Percentiles rank a stretch among this genome's conserved stretches.
Evolutionary conservation across 2,888 invertebrate genomes (phyloP).

Genomic region (Oscheius myriophilus): DNA sequence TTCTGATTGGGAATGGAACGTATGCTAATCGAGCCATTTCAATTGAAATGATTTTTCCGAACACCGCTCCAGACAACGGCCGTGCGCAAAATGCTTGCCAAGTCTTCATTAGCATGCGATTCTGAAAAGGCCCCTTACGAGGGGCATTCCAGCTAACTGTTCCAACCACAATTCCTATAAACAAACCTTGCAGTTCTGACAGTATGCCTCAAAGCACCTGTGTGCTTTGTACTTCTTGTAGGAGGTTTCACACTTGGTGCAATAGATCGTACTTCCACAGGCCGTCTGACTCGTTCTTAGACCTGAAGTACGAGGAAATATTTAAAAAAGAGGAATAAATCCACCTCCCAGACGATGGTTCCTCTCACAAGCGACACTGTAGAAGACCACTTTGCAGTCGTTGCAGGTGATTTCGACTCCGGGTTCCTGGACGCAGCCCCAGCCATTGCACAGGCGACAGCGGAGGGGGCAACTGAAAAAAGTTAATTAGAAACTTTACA

Average conservation of each 20-base stretch:
- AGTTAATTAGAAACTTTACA: not conserved
- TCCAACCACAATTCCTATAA: too few species aligned
- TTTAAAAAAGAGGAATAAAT: not conserved
- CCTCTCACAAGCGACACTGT: constrained; percentile 16
- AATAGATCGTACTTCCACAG: constrained; percentile 22
- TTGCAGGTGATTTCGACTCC: constrained; percentile 20
- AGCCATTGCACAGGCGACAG: constrained; percentile 25
- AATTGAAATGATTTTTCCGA: too few species aligned
- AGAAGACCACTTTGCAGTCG: constrained; percentile 21
- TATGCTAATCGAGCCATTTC: too few species aligned
- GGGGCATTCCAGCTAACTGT: too few species aligned
- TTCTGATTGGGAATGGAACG: too few species aligned
- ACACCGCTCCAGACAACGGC: too few species aligned
- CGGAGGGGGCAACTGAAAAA: constrained; percentile 26
- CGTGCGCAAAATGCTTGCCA: too few species aligned
- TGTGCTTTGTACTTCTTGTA: constrained; percentile 15
- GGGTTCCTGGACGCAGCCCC: constrained; percentile 15
- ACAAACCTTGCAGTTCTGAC: constrained; percentile 17
- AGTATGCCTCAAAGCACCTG: constrained; percentile 17
- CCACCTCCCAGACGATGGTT: constrained; percentile 20
- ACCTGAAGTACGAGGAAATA: not conserved
- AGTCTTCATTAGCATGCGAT: too few species aligned
- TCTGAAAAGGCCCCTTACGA: too few species aligned
- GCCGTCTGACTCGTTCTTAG: not conserved
- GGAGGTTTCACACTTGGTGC: constrained; percentile 6